Percentiles rank a stretch among this genome's conserved stretches.
Conservation (phyloP, 2,113 vertebrate genomes). For the Chlamydotis undulata region DNA sequence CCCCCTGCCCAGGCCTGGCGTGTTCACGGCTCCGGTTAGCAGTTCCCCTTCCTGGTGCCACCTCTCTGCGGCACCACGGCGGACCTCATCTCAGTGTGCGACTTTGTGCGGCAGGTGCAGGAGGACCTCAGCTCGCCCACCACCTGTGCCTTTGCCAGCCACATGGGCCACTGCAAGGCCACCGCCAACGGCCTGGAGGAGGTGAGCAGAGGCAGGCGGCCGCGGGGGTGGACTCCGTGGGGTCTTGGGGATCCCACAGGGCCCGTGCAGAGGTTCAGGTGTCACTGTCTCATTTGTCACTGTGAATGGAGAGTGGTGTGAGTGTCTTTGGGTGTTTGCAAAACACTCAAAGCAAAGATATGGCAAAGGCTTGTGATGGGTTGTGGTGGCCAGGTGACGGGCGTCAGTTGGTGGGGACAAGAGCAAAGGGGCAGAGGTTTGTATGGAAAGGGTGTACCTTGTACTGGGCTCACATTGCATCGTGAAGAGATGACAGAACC, state of each 20-base stretch:
- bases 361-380: neutral
- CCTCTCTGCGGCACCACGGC: neutral
- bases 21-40: fast-evolving
- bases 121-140: constrained; percentile 77
- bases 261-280: neutral
- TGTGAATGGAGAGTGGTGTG: neutral
- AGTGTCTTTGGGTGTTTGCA: neutral
- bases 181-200: constrained; percentile 49
- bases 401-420: neutral
- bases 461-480: fast-evolving
- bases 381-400: neutral
- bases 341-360: neutral
- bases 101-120: constrained; percentile 65
- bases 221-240: too few species aligned
- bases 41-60: neutral
- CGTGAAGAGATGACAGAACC: neutral
- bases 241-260: neutral
- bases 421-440: neutral
- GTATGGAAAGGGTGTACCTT: neutral
- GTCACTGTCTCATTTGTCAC: neutral
- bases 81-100: constrained; percentile 64
- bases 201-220: neutral
- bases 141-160: constrained; percentile 71
- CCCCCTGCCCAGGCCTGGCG: fast-evolving
- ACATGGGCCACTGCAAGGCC: constrained; percentile 68